Evolutionary conservation across 2,113 vertebrate genomes (phyloP), one percentile per base, ranked within the genome.

Genomic region (Greenwoodochromis staneri): DNA sequence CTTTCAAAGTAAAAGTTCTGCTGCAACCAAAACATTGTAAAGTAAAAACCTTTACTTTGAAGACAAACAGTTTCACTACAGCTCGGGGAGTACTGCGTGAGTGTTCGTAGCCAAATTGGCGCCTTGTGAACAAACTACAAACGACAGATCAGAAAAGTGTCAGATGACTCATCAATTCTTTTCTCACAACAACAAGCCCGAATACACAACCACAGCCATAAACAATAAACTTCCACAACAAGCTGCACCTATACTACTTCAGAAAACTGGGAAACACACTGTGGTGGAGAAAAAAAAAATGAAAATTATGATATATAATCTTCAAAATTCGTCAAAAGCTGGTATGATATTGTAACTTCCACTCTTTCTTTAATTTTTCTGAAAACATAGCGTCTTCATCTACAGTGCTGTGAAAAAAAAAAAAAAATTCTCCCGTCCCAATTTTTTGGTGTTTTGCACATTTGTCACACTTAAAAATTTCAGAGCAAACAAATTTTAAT

Each of bases 381-480:
- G 40, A 76, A 76, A 29, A 73, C 0, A 11, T 1, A 76, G 14
- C 1, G 0, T 49, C 71, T 29, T 76, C 16, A 76, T 29, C 71
- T 31, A 49, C 31, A 36, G 10, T 36, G 31, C 31, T 36, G 17
- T n/a, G 9, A 63, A 34, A 17, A 27, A 36, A 36, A 17, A 6
- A 9, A 5, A 9, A 16, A 29, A 17, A 31, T 7, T 29, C 61
- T 66, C 31, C 61, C 0, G 3, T 66, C 61, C 6, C 10, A 66
- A 3, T 38, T 36, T 66, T 66, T 66, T n/a, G 10, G 31, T 3
- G 10, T 66, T 66, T 36, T 66, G 61, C 31, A 12, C 31, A n/a
- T 66, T 66, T 36, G 31, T 36, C 3, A 36, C 61, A 36, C 61
- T 12, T 8, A n/a, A 66, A n/a, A 36, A 66, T 36, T 11, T 63